Evolutionary conservation across 2,113 vertebrate species (phyloP).

Genomic region (Merops nubicus): DNA sequence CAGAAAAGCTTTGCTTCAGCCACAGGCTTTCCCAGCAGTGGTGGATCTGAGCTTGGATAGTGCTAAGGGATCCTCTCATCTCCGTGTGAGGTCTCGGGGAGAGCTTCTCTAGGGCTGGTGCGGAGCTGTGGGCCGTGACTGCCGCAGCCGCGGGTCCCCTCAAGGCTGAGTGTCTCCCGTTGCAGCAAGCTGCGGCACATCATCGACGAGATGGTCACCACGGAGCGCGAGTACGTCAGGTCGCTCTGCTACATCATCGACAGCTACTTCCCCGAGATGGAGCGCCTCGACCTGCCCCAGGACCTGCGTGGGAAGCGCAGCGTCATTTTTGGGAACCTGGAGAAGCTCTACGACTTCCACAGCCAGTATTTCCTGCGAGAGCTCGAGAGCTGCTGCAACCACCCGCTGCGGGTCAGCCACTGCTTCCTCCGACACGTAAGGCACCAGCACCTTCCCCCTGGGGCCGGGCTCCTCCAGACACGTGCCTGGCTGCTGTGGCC

Average conservation of each 20-base stretch:
- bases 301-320: conserved; percentile 91
- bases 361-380: conserved; percentile 92
- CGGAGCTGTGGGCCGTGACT: not conserved
- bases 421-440: conserved; percentile 94
- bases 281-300: conserved; percentile 89
- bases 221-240: conserved; percentile 92
- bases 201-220: conserved; percentile 93
- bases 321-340: conserved; percentile 93
- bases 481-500: not conserved
- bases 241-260: conserved; percentile 88
- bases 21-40: too few species aligned
- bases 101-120: not conserved
- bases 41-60: not conserved
- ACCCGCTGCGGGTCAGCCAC: conserved; percentile 89
- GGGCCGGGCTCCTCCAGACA: accelerated
- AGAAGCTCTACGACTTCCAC: conserved; percentile 94
- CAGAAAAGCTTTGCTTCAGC: not conserved
- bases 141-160: not conserved
- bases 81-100: accelerated
- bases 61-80: not conserved
- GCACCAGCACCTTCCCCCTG: not conserved
- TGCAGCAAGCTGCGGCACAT: conserved; percentile 87
- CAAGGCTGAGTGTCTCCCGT: not conserved
- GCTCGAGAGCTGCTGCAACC: conserved; percentile 91
- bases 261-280: conserved; percentile 95